phyloP scores from a whole-genome alignment of 2,113 vertebrate species.

The Ophthalmolycus amberensis region DNA sequence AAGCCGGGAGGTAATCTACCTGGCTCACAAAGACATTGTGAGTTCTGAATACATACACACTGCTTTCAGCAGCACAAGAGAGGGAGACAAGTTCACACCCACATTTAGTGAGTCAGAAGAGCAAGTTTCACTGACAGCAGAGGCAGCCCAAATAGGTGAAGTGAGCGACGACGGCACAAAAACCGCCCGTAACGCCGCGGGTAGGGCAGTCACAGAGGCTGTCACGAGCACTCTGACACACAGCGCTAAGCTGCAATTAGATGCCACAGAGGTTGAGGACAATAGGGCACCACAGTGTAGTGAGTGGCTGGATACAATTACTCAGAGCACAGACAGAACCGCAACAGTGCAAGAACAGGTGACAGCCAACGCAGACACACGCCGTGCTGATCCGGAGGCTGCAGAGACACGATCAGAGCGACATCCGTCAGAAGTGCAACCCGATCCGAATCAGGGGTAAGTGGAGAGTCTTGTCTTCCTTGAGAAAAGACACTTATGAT shows the following conservation, averaged over 20 bases:
- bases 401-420: background rate
- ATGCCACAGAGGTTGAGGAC: conserved; percentile 36
- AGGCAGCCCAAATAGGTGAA: background rate
- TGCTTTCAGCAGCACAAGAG: background rate
- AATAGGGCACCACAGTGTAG: conserved; percentile 29
- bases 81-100: conserved; percentile 17
- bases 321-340: conserved; percentile 16
- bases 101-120: background rate
- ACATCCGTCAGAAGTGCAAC: conserved; percentile 2
- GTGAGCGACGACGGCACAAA: background rate
- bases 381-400: background rate
- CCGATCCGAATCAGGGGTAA: conserved; percentile 55
- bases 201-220: background rate
- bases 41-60: background rate
- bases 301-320: conserved; percentile 62
- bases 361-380: conserved; percentile 31
- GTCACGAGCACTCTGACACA: conserved; percentile 4
- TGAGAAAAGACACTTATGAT: background rate
- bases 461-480: background rate
- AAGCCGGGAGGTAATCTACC: background rate
- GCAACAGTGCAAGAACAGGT: conserved; percentile 18
- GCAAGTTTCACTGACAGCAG: background rate
- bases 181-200: background rate
- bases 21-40: background rate
- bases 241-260: conserved; percentile 16